Conservation (phyloP, 2,113 vertebrate genomes). For the Silurus meridionalis region DNA sequence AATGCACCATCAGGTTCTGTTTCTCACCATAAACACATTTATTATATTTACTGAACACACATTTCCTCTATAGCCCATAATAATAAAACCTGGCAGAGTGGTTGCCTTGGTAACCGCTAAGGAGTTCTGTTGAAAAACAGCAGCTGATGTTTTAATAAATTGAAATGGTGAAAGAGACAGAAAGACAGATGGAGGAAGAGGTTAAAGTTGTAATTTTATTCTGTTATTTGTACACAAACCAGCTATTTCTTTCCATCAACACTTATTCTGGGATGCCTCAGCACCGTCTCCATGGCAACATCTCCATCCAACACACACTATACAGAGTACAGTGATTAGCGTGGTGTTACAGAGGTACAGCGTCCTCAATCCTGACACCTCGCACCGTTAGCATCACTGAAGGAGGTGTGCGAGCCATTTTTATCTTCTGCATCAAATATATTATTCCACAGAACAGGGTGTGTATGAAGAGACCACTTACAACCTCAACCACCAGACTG, state of each 20-base stretch:
- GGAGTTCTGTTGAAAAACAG: not conserved
- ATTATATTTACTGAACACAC: too few species aligned
- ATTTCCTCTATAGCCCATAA: constrained; percentile 6
- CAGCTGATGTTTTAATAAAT: not conserved
- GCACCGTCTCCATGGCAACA: constrained; percentile 74
- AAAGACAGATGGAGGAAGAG: not conserved
- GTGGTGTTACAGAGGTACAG: not conserved
- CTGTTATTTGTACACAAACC: constrained; percentile 54
- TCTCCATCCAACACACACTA: constrained; percentile 51
- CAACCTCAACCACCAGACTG: too few species aligned
- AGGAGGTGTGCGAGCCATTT: not conserved
- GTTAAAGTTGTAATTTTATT: not conserved
- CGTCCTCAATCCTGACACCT: not conserved
- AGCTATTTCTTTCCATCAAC: constrained; percentile 50
- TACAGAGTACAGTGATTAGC: not conserved
- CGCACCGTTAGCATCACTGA: not conserved
- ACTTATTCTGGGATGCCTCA: constrained; percentile 62
- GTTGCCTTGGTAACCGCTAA: constrained; percentile 37
- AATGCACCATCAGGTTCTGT: not conserved
- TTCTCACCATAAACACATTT: not conserved
- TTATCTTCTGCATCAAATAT: not conserved
- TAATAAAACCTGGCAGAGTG: not conserved
- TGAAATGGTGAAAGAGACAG: not conserved
- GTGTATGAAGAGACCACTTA: too few species aligned
- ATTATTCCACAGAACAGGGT: too few species aligned